Percentiles rank a stretch among this genome's conserved stretches.
These are phyloP conservation scores for Pherbina coryleti DNA, from an alignment of 2,888 invertebrate genomes.

Conservation along the genomic window DNA sequence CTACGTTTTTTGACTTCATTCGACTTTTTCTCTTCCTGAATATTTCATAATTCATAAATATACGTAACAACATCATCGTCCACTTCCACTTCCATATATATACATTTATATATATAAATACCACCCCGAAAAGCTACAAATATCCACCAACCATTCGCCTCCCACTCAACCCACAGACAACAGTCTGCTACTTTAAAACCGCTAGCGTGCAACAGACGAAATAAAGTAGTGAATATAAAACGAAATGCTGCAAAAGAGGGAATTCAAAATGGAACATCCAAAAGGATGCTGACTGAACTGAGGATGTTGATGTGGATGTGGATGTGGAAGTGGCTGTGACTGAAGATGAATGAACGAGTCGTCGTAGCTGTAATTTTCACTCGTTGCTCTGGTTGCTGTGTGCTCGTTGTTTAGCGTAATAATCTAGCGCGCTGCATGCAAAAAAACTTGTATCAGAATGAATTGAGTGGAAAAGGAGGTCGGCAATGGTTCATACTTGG, in stretches of 20 bases:
- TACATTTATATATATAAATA: not conserved
- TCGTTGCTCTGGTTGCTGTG: too few species aligned
- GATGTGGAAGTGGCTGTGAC: not conserved
- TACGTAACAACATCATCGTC: not conserved
- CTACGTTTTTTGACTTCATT: not conserved
- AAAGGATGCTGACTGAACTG: not conserved
- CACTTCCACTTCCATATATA: not conserved
- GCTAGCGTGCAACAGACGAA: conserved; percentile 28
- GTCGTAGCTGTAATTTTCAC: too few species aligned
- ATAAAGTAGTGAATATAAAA: not conserved
- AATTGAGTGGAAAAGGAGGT: too few species aligned
- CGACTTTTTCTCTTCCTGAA: conserved; percentile 24
- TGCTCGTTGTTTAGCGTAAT: too few species aligned
- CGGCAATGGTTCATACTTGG: too few species aligned
- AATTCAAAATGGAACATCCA: not conserved
- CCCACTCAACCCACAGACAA: not conserved
- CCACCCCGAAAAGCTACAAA: too few species aligned
- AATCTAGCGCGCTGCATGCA: too few species aligned
- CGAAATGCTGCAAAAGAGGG: not conserved
- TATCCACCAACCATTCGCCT: not conserved
- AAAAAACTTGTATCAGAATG: too few species aligned
- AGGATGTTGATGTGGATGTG: not conserved
- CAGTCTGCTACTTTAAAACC: not conserved
- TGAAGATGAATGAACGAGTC: not conserved
- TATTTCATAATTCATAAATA: conserved; percentile 13